phyloP scores from a whole-genome alignment of 2,113 vertebrate genomes.

The Rhombomys opimus region DNA sequence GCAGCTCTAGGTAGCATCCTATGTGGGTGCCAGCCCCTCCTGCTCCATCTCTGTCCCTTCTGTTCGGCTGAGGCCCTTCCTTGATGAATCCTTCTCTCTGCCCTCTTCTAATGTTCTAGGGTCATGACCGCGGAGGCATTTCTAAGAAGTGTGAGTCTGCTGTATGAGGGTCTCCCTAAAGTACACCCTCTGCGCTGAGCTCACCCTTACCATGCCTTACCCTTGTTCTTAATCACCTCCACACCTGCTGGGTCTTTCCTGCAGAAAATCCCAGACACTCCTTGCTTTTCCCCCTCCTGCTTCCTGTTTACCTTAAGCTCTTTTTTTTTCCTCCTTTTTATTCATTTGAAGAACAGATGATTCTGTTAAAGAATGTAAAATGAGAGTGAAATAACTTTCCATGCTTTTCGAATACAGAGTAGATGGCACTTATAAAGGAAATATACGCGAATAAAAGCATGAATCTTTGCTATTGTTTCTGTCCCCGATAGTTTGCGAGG shows the following conservation, averaged over 20 bases:
- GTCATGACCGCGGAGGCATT: fast-evolving
- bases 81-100: background rate
- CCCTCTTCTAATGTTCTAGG: background rate
- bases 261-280: background rate
- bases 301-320: background rate
- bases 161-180: background rate
- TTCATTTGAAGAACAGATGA: background rate
- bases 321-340: background rate
- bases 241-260: background rate
- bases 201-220: too few species aligned
- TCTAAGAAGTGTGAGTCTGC: background rate
- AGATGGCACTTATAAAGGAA: background rate
- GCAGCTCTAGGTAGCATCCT: background rate
- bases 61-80: too few species aligned
- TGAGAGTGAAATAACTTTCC: background rate
- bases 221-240: background rate
- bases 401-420: background rate
- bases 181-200: fast-evolving
- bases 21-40: background rate
- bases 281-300: background rate
- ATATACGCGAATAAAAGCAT: background rate
- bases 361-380: constrained; percentile 6
- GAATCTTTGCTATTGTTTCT: background rate
- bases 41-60: background rate
- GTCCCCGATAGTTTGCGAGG: background rate